Conservation (phyloP, 2,113 vertebrate genomes). For the Aythya baeri region DNA sequence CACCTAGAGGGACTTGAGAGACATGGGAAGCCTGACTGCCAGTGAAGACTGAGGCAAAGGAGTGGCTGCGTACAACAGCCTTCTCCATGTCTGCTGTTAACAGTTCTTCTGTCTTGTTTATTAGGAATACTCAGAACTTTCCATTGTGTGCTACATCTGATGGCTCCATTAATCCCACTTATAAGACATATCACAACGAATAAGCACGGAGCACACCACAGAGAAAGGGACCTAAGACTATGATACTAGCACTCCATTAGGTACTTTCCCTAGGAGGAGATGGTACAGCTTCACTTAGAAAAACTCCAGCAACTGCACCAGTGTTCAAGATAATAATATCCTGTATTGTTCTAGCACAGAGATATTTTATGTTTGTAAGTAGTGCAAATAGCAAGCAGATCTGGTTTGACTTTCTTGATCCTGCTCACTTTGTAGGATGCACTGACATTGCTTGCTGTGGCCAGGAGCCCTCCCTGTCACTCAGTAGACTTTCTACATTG, state of each 20-base stretch:
- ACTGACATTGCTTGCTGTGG: background rate
- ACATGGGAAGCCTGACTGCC: too few relatives aligned
- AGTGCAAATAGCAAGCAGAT: background rate
- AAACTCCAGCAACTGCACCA: background rate
- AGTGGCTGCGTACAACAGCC: too few relatives aligned
- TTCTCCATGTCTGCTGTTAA: too few relatives aligned
- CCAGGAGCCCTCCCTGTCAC: background rate
- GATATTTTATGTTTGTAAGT: background rate
- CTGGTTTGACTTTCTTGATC: background rate
- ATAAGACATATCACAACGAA: background rate
- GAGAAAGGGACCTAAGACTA: background rate
- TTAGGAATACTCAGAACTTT: background rate
- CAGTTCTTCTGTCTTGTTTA: too few relatives aligned
- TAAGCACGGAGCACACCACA: rapidly evolving
- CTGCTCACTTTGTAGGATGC: background rate
- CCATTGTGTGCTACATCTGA: background rate
- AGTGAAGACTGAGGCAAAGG: too few relatives aligned
- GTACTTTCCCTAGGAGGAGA: background rate
- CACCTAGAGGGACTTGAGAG: too few relatives aligned
- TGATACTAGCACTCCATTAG: background rate
- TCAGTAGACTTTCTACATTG: background rate
- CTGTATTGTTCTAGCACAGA: background rate
- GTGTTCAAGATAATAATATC: background rate
- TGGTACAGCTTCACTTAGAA: background rate
- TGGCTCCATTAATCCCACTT: background rate